Evolutionary conservation across 2,888 invertebrate species (phyloP), one percentile per base, ranked within the genome.

Genomic region (Drosophila emarginata): DNA sequence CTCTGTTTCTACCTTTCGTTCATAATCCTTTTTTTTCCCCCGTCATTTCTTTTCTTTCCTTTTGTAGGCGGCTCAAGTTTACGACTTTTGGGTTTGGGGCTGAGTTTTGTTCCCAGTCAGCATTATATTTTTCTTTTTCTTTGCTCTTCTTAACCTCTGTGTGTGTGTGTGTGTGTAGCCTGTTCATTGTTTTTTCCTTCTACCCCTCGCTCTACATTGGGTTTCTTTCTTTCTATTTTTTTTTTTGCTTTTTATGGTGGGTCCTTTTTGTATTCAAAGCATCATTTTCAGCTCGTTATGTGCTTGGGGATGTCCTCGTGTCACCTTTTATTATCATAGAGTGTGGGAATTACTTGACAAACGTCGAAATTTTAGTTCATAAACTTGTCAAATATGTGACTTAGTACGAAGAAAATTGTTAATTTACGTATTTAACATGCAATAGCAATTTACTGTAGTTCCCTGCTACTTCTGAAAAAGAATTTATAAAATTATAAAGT

Each of bases 1-100:
- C 39, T 66, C 61, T 72, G 67, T 61, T 57, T 45, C 53, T 51
- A 68, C 66, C 59, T 57, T 54, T 70, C 67, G 68, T 62, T 78
- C 72, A 78, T 80, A 80, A 86, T 83, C 78, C 71, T 73, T 76
- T 79, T 71, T n/a, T 56, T 45, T 65, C 37, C 65, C 51, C 32
- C 32, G 50, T 64, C 60, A 51, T 23, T 64, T 28, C 21, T 4
- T 7, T 64, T 36, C 60, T 32, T 32, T 32, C 9, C 32, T 32
- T 32, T 32, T 61, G 67, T 57, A 59, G 64, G 56, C 60, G 66
- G 72, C 76, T 82, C 64, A 76, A 72, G 73, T 77, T 86, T 82
- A 82, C 53, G 74, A 64, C 76, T 66, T 32, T 57, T 15, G 54
- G 32, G 15, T 64, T 54, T 64, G 28, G 59, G 37, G 51, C 60